Evolutionary conservation across 2,797 vertebrate genomes (phyloP), one percentile per base, ranked within the genome.

Genomic region (Champsocephalus gunnari): DNA sequence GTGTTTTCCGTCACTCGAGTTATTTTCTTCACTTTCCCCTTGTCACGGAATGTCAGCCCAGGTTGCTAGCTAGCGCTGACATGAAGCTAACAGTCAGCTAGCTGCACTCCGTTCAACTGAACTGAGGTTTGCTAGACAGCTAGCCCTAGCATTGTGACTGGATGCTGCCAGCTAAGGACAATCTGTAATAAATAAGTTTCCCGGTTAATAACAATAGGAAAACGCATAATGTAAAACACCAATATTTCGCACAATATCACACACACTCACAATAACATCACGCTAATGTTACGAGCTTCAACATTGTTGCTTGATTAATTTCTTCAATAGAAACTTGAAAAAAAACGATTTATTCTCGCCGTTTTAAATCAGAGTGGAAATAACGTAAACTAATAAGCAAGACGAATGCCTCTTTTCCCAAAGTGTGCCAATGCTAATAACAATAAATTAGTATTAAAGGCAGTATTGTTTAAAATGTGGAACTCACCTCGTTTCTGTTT

Each of bases 401-500:
- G 83, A 86, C 79, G 80, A 76, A 66, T 32, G 53, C 11, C 68
- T 45, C 63, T 44, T 87, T 89, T 75, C 8, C 57, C 63, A 59
- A 62, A 75, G 54, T 43, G 51, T 51, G 68, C 38, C 65, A 2
- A 67, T 79, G 86, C 91, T 91, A 61, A 51, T 16, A 8, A 34
- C 75, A 81, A 82, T 71, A 80, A 83, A 75, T 76, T 17, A 75
- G 66, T 68, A 81, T 77, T 66, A 73, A 68, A 55, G 59, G 17
- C 44, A 50, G 68, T 87, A 82, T 87, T 93, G 86, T 92, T 93
- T 85, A 75, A 85, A 94, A 94, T 88, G 90, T 94, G 93, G 90
- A 95, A 96, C 95, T 96, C 94, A 96, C 95, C 95, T 96, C 94
- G 94, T 95, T 95, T 95, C 93, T 95, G 93, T 95, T 94, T 93